These are phyloP conservation scores for Mugil cephalus DNA, from an alignment of 2,113 vertebrate genomes.

Conservation along the genomic window DNA sequence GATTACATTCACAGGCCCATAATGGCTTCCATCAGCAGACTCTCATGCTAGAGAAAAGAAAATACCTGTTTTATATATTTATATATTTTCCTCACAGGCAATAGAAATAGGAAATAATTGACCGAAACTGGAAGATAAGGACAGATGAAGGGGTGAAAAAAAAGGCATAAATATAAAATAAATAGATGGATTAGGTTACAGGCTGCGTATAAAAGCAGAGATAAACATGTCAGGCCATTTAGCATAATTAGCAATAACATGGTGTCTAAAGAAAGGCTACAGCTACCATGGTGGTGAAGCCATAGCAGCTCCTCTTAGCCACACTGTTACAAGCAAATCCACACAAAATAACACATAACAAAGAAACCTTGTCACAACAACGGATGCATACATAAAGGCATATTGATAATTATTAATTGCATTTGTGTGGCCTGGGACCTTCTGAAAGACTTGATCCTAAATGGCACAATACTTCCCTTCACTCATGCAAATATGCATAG, in stretches of 20 bases:
- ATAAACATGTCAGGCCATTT: conserved; percentile 49
- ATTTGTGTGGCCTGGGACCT: background rate
- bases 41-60: conserved; percentile 38
- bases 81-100: background rate
- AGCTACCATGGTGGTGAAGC: background rate
- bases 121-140: background rate
- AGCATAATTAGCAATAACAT: conserved; percentile 45
- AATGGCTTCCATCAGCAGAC: conserved; percentile 65
- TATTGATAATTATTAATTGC: background rate
- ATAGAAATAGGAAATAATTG: conserved; percentile 6
- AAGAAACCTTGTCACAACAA: background rate
- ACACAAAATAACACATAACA: conserved; percentile 9
- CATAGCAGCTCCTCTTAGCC: background rate
- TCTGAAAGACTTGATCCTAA: background rate
- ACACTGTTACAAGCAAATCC: background rate
- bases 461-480: background rate
- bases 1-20: conserved; percentile 57
- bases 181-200: conserved; percentile 31
- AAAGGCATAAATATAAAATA: conserved; percentile 13
- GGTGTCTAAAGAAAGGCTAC: conserved; percentile 24
- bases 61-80: conserved; percentile 43
- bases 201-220: conserved; percentile 24
- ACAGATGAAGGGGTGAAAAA: background rate
- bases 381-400: background rate
- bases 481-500: background rate